Conservation (phyloP, 2,797 vertebrate genomes). For the Ciconia nigra region DNA sequence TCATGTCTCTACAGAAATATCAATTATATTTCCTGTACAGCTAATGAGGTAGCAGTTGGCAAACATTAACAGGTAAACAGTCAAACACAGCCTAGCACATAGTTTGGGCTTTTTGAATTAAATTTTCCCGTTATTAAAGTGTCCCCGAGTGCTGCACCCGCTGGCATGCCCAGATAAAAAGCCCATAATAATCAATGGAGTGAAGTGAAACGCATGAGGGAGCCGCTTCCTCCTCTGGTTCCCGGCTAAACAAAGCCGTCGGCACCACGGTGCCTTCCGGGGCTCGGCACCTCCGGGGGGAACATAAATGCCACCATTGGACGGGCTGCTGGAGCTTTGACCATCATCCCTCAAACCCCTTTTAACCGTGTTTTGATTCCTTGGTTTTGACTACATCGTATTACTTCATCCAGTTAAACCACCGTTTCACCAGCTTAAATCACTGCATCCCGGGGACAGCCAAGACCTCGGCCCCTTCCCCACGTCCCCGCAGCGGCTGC, state of each 20-base stretch:
- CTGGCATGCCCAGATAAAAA: background rate
- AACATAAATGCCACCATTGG: accelerated
- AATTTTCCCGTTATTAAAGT: background rate
- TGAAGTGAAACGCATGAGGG: background rate
- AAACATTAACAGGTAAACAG: constrained; percentile 63
- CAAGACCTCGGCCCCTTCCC: background rate
- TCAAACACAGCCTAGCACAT: constrained; percentile 23
- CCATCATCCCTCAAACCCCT: background rate
- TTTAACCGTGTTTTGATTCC: accelerated
- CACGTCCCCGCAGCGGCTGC: accelerated
- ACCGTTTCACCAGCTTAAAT: background rate
- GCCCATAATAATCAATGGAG: background rate
- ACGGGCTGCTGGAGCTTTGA: background rate
- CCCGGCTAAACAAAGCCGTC: background rate
- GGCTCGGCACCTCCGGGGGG: accelerated
- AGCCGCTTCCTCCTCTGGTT: background rate
- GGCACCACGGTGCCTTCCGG: background rate
- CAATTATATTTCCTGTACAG: constrained; percentile 61
- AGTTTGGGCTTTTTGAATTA: background rate
- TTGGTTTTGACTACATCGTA: accelerated
- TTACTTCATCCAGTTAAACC: background rate
- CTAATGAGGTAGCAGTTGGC: constrained; percentile 63
- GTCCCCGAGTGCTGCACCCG: background rate
- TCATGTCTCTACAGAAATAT: constrained; percentile 61
- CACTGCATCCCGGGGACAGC: accelerated